phyloP scores from a whole-genome alignment of 1,140 invertebrate species.

The Drosophila pallidifrons region DNA sequence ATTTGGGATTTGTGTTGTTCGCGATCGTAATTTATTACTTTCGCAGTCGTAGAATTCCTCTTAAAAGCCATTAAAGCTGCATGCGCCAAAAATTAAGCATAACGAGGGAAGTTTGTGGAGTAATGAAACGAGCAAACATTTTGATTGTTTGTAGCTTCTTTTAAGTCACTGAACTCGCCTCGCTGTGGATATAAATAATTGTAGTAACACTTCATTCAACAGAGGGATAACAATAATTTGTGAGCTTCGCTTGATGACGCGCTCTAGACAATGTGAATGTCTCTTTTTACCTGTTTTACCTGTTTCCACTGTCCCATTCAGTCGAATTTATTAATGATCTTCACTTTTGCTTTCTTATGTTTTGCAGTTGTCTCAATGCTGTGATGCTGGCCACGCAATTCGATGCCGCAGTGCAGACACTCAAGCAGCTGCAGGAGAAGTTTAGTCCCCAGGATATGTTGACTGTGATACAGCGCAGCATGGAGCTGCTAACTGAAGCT shows the following conservation, averaged over 20 bases:
- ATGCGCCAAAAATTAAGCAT: background rate
- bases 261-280: slow-evolving; percentile 1
- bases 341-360: background rate
- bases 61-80: slow-evolving; percentile 10
- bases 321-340: slow-evolving; percentile 11
- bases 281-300: slow-evolving; percentile 10
- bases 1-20: background rate
- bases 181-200: background rate
- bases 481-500: slow-evolving; percentile 76
- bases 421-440: slow-evolving; percentile 81
- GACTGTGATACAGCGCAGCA: slow-evolving; percentile 81
- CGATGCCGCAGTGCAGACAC: slow-evolving; percentile 65
- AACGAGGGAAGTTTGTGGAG: background rate
- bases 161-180: background rate
- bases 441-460: slow-evolving; percentile 84
- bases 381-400: slow-evolving; percentile 71
- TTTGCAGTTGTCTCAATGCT: slow-evolving; percentile 63
- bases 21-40: slow-evolving; percentile 16
- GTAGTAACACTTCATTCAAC: slow-evolving; percentile 13
- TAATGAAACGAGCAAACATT: background rate
- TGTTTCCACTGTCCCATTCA: slow-evolving; percentile 4
- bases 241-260: background rate
- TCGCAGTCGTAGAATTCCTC: background rate
- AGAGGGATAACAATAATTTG: slow-evolving; percentile 22
- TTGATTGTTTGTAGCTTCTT: background rate